A percentile compares a stretch with the other conserved stretches of the same genome.
phyloP scores from a whole-genome alignment of 2,888 invertebrate species.

The Chromoteleia sp. region DNA sequence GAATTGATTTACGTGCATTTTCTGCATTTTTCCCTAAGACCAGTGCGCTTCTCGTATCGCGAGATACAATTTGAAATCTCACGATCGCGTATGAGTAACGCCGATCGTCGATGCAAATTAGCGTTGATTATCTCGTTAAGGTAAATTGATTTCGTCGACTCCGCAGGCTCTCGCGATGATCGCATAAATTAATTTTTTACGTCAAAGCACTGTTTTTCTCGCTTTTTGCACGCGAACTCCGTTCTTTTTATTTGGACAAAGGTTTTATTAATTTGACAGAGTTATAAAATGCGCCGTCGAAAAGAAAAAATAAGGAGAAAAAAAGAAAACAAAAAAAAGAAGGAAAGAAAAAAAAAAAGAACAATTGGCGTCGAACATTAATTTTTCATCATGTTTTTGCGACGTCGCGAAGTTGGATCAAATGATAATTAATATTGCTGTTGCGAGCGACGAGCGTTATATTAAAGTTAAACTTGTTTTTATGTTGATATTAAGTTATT shows the following conservation, averaged over 20 bases:
- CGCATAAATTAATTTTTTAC: slow-evolving; percentile 54
- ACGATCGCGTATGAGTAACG: slow-evolving; percentile 53
- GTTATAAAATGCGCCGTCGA: background rate
- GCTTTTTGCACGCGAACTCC: slow-evolving; percentile 11
- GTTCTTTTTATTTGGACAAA: slow-evolving; percentile 20
- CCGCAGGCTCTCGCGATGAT: slow-evolving; percentile 30
- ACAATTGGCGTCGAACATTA: background rate
- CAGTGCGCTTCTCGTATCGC: slow-evolving; percentile 50
- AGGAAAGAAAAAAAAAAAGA: too few relatives aligned
- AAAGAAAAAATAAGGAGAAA: too few relatives aligned
- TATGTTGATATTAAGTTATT: slow-evolving; percentile 37
- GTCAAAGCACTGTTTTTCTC: slow-evolving; percentile 26
- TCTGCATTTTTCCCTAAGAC: slow-evolving; percentile 50
- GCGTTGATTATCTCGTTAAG: slow-evolving; percentile 67
- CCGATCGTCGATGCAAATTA: slow-evolving; percentile 65
- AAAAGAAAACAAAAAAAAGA: too few relatives aligned
- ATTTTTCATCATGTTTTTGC: slow-evolving; percentile 21
- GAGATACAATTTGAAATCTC: slow-evolving; percentile 64
- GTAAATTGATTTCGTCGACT: slow-evolving; percentile 65
- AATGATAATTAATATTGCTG: slow-evolving; percentile 3
- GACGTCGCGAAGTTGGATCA: slow-evolving; percentile 1
- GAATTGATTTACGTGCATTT: slow-evolving; percentile 67
- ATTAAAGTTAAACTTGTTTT: slow-evolving; percentile 30
- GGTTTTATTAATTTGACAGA: slow-evolving; percentile 24
- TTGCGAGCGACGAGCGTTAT: slow-evolving; percentile 9